Conservation (phyloP, 1,140 invertebrate genomes). For the Papilio dardanus region DNA sequence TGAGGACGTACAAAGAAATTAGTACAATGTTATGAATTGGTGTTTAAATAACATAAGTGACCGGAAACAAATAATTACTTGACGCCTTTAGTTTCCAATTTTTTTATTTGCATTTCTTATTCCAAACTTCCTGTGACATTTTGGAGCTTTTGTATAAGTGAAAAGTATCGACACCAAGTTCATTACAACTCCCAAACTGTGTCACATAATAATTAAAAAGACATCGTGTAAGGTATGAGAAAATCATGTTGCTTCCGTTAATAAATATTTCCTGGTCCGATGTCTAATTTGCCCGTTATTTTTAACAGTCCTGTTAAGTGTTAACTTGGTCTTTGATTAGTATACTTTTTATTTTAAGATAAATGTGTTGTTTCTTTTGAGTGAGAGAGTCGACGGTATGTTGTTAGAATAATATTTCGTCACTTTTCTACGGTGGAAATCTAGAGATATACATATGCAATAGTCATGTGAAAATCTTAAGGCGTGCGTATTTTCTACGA, state of each 20-base stretch:
- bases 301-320: not conserved
- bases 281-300: not conserved
- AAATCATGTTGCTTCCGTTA: constrained; percentile 12
- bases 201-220: not conserved
- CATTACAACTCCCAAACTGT: not conserved
- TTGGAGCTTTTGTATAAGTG: not conserved
- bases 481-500: not conserved
- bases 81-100: not conserved
- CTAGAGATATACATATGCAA: not conserved
- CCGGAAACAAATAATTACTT: not conserved
- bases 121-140: not conserved
- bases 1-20: not conserved
- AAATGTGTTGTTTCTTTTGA: not conserved
- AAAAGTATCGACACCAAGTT: not conserved
- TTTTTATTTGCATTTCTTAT: not conserved
- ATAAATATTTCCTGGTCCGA: constrained; percentile 16
- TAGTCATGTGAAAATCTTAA: not conserved
- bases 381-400: no score
- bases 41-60: not conserved
- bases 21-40: not conserved
- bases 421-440: no score
- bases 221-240: constrained; percentile 6
- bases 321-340: not conserved
- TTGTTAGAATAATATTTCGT: no score
- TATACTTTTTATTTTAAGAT: not conserved